These are phyloP conservation scores for Pomacea maculata DNA, from an alignment of 1,140 invertebrate species.

Conservation along the genomic window DNA sequence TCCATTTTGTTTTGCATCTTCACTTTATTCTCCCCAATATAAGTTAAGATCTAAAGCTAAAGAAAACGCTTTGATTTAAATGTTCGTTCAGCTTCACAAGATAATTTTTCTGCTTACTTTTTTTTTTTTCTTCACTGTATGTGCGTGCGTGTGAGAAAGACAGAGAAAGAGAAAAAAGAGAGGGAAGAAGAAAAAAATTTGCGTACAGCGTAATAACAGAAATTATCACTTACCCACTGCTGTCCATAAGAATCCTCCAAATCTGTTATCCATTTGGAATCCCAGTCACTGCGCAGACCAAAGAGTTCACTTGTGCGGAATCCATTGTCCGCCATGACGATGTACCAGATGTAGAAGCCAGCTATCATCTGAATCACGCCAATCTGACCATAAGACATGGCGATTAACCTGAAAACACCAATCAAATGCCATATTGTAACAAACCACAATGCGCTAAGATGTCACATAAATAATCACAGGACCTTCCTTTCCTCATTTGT, in stretches of 20 bases:
- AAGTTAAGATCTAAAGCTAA: no score
- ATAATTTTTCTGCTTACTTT: background rate
- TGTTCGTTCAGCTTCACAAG: no score
- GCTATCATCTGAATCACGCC: slow-evolving; percentile 99
- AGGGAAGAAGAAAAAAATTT: background rate
- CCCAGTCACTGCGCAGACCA: slow-evolving; percentile 93
- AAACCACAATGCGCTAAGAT: no score
- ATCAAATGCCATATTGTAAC: slow-evolving; percentile 9
- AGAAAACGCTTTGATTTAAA: no score
- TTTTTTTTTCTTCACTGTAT: background rate
- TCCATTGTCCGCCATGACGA: slow-evolving; percentile 98
- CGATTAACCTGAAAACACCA: slow-evolving; percentile 48
- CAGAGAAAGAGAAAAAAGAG: background rate
- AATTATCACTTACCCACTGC: slow-evolving; percentile 85
- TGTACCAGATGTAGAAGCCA: slow-evolving; percentile 98
- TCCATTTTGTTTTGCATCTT: no score
- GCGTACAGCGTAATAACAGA: background rate
- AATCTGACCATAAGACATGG: slow-evolving; percentile 95
- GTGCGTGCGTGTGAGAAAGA: background rate
- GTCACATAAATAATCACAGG: no score
- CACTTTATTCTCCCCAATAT: no score
- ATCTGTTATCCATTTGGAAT: slow-evolving; percentile 95
- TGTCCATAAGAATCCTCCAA: slow-evolving; percentile 96
- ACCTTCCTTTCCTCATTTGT: no score
- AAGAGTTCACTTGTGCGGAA: slow-evolving; percentile 87